Conservation (phyloP, 2,888 invertebrate genomes). For the Sarcophaga rosellei region DNA sequence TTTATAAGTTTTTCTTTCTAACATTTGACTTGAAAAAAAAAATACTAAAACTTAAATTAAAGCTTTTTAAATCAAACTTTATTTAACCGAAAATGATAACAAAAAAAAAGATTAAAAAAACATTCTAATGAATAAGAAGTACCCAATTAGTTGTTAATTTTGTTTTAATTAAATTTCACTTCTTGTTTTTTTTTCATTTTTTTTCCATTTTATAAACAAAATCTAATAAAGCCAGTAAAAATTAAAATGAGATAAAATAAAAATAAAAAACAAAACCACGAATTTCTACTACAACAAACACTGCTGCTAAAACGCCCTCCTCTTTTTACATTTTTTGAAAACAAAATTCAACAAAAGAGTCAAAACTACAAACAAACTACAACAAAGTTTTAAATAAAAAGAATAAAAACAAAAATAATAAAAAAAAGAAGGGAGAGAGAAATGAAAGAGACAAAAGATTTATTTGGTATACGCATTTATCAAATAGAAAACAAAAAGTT, state of each 20-base stretch:
- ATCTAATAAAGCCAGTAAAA: conserved; percentile 61
- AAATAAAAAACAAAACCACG: conserved; percentile 41
- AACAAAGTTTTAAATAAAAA: conserved; percentile 25
- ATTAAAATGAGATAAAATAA: conserved; percentile 60
- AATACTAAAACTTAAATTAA: not conserved
- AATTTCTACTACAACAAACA: conserved; percentile 67
- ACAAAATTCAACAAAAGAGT: conserved; percentile 11
- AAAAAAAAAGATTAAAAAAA: not conserved
- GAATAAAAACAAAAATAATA: not conserved
- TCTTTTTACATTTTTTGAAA: conserved; percentile 39
- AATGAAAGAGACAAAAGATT: conserved; percentile 33
- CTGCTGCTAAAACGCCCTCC: conserved; percentile 68
- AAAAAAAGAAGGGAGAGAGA: conserved; percentile 11
- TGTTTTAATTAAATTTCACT: conserved; percentile 48
- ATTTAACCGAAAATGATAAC: conserved; percentile 6
- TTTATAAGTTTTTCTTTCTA: not conserved
- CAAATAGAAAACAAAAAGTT: not conserved
- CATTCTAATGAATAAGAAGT: conserved; percentile 7
- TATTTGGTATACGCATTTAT: conserved; percentile 57
- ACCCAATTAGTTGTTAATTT: conserved; percentile 48
- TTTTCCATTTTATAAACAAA: conserved; percentile 44
- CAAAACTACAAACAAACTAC: conserved; percentile 17
- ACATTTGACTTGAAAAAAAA: conserved; percentile 35
- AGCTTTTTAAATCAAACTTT: not conserved
- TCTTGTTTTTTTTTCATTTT: conserved; percentile 50